Conservation (phyloP, 2,113 vertebrate species). For the Crypturellus undulatus region DNA sequence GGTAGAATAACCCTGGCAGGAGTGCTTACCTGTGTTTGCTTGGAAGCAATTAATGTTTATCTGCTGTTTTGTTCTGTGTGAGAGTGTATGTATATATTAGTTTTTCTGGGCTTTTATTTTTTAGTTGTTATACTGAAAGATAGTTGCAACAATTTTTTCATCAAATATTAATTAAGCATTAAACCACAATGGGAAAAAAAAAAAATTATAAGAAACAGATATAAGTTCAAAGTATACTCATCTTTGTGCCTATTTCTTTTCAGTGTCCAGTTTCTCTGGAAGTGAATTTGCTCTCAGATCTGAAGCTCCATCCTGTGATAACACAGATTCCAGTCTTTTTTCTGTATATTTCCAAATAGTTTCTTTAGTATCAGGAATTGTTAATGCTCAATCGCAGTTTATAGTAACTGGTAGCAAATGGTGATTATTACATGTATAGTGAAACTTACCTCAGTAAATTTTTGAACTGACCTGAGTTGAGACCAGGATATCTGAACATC, state of each 20-base stretch:
- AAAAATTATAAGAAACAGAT: not conserved
- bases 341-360: too few relatives aligned
- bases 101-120: not conserved
- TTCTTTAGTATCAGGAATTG: not conserved
- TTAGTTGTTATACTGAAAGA: not conserved
- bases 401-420: not conserved
- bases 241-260: not conserved
- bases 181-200: not conserved
- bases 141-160: not conserved
- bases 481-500: not conserved
- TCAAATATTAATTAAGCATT: not conserved
- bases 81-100: accelerated
- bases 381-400: not conserved
- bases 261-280: not conserved
- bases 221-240: too few relatives aligned
- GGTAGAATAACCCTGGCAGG: not conserved
- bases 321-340: too few relatives aligned
- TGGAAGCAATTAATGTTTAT: not conserved
- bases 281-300: too few relatives aligned
- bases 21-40: not conserved
- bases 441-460: not conserved
- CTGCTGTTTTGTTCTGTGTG: not conserved
- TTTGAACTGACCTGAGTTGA: accelerated
- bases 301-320: not conserved
- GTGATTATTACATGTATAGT: not conserved